A percentile compares a stretch with the other conserved stretches of the same genome.
These are phyloP conservation scores for Rallus crepitans DNA, from an alignment of 2,797 vertebrate genomes.

Conservation along the genomic window DNA sequence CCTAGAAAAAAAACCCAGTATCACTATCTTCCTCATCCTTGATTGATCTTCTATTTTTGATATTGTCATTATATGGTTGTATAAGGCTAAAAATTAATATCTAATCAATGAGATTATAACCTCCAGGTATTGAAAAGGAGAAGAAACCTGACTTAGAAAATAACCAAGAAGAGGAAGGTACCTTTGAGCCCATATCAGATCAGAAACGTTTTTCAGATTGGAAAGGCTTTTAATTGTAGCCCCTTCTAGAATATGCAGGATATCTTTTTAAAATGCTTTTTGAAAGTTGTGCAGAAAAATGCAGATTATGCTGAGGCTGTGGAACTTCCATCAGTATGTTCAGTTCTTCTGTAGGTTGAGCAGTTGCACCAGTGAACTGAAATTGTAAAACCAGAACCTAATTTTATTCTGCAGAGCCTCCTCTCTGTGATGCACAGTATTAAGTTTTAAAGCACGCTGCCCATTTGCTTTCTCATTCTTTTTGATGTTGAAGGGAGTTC, in stretches of 20 bases:
- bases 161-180: background rate
- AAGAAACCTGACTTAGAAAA: background rate
- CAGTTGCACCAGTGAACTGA: background rate
- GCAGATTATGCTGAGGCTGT: background rate
- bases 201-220: background rate
- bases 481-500: background rate
- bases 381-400: background rate
- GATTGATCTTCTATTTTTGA: background rate
- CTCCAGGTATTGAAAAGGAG: background rate
- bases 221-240: background rate
- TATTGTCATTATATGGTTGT: no score
- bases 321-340: rapidly evolving
- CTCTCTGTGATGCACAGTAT: background rate
- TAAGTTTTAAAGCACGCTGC: background rate
- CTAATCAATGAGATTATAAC: background rate
- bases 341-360: background rate
- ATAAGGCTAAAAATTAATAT: background rate
- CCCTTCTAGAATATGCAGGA: no score
- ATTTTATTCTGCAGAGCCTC: background rate
- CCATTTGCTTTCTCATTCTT: background rate
- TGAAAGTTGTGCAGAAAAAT: background rate
- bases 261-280: background rate
- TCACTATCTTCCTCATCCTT: rapidly evolving
- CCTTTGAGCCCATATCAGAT: background rate
- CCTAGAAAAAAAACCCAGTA: background rate